Evolutionary conservation across 2,888 invertebrate species (phyloP), one percentile per base, ranked within the genome.

Genomic region (Mesochorus sp.): DNA sequence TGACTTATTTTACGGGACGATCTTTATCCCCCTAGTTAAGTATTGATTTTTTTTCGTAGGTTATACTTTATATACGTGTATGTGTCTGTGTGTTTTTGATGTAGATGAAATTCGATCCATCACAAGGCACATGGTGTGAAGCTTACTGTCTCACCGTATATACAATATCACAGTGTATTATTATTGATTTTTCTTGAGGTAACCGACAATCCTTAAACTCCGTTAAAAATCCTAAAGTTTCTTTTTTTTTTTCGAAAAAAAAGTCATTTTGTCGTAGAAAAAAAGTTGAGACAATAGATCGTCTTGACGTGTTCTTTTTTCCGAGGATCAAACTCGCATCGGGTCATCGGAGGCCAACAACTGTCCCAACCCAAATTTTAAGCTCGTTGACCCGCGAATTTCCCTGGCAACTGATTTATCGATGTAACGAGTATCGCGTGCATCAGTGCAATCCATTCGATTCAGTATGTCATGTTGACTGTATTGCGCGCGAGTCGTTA

Each of bases 401-500:
- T 79, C 73, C 79, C 24, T 71, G 59, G 68, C 75, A 80, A 81
- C 81, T 82, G 75, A 67, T 75, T 83, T 83, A 83, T 84, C 74
- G 78, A 81, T 80, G 73, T 82, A 83, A 82, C 81, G 37, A 68
- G 62, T 21, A 53, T 76, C 66, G 66, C 71, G 71, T 76, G 73
- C 55, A 26, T 51, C 67, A 44, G 49, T 26, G 68, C 64, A 51
- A 73, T 78, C 21, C 51, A 64, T 73, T 59, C 39, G 21, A 53
- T 39, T 59, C 28, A 53, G 64, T 47, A 24, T 57, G 14, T 64
- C 57, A 64, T 31, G 17, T 64, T 66, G 17, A 34, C 47, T 59
- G n/a, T 28, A 57, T 67, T 19, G 24, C 28, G 14, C 24, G 19
- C 28, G 61, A 42, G 44, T 28, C 59, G 47, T 53, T 61, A 59